Evolutionary conservation across 2,888 invertebrate genomes (phyloP), one percentile per base, ranked within the genome.

Genomic region (Phlogophora meticulosa): DNA sequence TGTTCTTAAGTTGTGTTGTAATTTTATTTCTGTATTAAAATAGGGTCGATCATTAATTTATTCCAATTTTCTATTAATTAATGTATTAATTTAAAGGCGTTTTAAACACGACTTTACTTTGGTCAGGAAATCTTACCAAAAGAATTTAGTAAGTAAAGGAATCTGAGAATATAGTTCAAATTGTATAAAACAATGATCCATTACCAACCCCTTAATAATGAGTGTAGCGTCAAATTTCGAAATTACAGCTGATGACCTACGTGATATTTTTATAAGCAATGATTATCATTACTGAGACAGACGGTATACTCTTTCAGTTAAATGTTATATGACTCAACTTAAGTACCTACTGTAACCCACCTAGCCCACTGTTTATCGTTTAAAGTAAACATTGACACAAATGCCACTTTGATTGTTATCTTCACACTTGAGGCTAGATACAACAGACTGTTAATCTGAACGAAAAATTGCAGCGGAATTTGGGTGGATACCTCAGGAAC

Each of bases 311-410:
- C 24, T 28, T 9, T 15, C 45, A 20, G 1, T 42, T 55, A 34
- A 40, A 13, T 45, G 34, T 53, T 28, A 49, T 72, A 22, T 63
- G 56, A 71, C 38, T 71, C 56, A 57, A 36, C 11, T 62, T 11
- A 48, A 59, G 34, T 52, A 52, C 34, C 57, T 43, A 11, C 32
- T 28, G 5, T 28, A 28, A 2, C 28, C 28, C 28, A 45, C 53
- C 57, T 43, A 43, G 20, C 63, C 57, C 71, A 43, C 46, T 71
- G 46, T 71, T 61, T 70, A 70, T 56, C 57, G 34, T 11, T 2
- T 52, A 42, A 42, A 4, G 59, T 68, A 67, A 69, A 68, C 42
- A 67, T 52, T 53, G 42, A 28, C 28, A 60, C 9, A 20, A 49
- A 22, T 22, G 48, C 38, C 32, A 49, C 15, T 40, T 42, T 2